These are phyloP conservation scores for Drosophila pectinifera DNA, from an alignment of 1,140 invertebrate species.

Conservation along the genomic window DNA sequence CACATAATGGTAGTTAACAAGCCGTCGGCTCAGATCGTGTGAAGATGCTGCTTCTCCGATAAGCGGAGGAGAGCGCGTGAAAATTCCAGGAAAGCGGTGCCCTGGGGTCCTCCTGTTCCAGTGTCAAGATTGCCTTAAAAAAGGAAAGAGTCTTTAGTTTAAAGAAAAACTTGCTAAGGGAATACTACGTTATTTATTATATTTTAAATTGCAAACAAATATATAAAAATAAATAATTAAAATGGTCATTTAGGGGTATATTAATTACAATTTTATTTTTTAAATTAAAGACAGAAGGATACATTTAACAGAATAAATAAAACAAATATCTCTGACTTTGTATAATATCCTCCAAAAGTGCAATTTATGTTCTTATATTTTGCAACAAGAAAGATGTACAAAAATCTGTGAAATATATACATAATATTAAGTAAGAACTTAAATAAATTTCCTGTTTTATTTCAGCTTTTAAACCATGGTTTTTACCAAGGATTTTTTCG, in stretches of 20 bases:
- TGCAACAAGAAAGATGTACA: background rate
- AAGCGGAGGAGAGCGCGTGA: conserved; percentile 66
- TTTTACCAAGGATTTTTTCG: conserved; percentile 7
- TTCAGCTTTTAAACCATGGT: background rate
- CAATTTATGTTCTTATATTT: background rate
- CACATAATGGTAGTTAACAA: conserved; percentile 68
- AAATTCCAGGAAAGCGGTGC: conserved; percentile 71
- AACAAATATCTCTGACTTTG: too few species aligned
- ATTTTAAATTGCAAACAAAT: background rate
- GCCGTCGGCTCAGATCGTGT: conserved; percentile 71
- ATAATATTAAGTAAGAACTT: background rate
- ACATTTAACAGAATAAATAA: too few species aligned
- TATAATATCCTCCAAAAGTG: too few species aligned
- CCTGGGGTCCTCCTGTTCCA: conserved; percentile 36
- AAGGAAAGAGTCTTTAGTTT: background rate
- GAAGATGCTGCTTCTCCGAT: conserved; percentile 66
- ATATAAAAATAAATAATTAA: too few species aligned
- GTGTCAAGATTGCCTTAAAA: conserved; percentile 48
- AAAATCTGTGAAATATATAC: conserved; percentile 1
- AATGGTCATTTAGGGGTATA: too few species aligned
- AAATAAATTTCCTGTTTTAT: background rate
- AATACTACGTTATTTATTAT: background rate
- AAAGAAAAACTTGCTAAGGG: background rate
- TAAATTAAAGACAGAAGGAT: too few species aligned
- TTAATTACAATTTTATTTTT: too few species aligned